Base-by-base conservation (phyloP, 1,140 invertebrate genomes). In the Drosophila teissieri region DNA sequence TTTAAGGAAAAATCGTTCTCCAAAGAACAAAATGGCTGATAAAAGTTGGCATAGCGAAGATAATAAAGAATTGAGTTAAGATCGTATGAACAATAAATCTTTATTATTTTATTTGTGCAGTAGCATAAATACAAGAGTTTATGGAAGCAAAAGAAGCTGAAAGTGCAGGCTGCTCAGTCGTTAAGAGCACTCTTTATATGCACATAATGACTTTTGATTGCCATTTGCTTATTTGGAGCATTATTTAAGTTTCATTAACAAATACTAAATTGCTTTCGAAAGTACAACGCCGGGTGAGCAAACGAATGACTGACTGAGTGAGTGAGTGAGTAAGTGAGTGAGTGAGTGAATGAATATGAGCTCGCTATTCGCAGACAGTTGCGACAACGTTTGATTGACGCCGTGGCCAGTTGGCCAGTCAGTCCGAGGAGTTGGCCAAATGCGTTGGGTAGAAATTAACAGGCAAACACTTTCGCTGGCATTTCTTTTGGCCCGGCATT, bases 241-340 rank as follows among this genome's bases (percentile, higher is more conserved):
- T 73, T 77, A 83, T 83, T 89, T 76, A 69, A 83, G 83, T 86
- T 86, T 83, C 75, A 88, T 88, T 89, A 89, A 89, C 84, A 84
- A 82, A 88, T 89, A 69, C 76, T 89, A 88, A 88, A 88, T 83
- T 82, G 70, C 68, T 89, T 88, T 88, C 80, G 83, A 88, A 88
- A 89, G 83, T 88, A 48, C 62, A 55, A 19, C 63, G 37, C 31
- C 15, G 48, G 27, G 55, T 37, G 24, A 27, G 40, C 24, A 12
- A 17, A 34, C 15, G 22, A 65, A 17, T 60, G 22, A 58, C 17
- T 36, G 42, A 45, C n/a, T 27, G 52, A 67, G 40, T 74, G 58
- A 62, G 42, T 73, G 58, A 56, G 22, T 24, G 4, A 24, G 24
- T 24, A 31, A 67, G 40, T 74, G 15, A 58, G 24, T 36, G 55